A percentile compares a stretch with the other conserved stretches of the same genome.
Evolutionary conservation across 2,113 vertebrate species (phyloP).

Genomic region (Anhinga rufa): DNA sequence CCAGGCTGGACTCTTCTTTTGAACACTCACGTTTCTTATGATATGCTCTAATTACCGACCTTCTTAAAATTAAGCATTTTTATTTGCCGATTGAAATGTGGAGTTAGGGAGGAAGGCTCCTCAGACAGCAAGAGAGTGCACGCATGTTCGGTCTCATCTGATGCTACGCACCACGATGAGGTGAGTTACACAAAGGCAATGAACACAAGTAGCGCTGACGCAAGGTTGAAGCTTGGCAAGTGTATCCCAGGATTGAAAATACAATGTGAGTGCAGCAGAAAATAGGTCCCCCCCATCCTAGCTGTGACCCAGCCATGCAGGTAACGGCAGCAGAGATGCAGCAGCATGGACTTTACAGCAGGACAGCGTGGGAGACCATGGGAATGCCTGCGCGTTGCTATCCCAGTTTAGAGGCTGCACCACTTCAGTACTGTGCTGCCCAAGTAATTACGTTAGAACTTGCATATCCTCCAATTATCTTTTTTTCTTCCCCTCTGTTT

Average conservation of each 20-base stretch:
- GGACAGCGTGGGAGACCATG: rapidly evolving
- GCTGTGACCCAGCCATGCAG: background rate
- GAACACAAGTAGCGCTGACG: background rate
- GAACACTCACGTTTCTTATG: background rate
- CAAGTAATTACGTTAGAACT: background rate
- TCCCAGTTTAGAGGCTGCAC: background rate
- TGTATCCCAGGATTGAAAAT: background rate
- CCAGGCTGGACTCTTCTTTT: background rate
- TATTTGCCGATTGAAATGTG: background rate
- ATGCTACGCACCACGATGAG: background rate
- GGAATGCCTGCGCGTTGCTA: rapidly evolving
- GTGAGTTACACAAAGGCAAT: background rate
- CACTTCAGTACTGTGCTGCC: background rate
- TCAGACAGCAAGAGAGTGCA: background rate
- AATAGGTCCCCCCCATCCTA: background rate
- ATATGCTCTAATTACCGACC: background rate
- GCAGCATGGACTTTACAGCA: background rate
- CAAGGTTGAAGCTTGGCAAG: background rate
- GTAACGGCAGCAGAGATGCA: background rate
- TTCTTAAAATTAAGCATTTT: background rate
- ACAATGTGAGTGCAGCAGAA: background rate
- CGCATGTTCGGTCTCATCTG: rapidly evolving
- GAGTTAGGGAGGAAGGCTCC: background rate
- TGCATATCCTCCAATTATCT: background rate
- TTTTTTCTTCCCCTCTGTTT: background rate